These are phyloP conservation scores for Psylliodes chrysocephalus DNA, from an alignment of 2,888 invertebrate species.

Conservation along the genomic window DNA sequence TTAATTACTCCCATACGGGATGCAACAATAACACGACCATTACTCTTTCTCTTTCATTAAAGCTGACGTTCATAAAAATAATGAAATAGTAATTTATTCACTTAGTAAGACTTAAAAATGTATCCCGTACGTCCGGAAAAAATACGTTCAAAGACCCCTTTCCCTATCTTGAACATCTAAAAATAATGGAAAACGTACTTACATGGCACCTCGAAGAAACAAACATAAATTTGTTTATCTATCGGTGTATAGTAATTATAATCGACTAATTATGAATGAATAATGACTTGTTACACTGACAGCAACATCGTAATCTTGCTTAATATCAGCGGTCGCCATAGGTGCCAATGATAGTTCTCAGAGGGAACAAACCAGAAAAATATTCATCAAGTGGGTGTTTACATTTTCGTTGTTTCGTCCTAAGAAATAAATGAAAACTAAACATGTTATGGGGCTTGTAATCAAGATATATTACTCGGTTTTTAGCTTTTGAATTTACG, in stretches of 20 bases:
- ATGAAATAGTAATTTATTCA: slow-evolving; percentile 42
- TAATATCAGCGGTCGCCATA: slow-evolving; percentile 39
- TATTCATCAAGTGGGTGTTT: slow-evolving; percentile 36
- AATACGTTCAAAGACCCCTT: slow-evolving; percentile 1
- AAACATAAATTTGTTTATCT: slow-evolving; percentile 40
- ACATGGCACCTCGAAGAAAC: slow-evolving; percentile 22
- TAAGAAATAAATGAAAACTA: slow-evolving; percentile 24
- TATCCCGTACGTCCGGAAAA: slow-evolving; percentile 25
- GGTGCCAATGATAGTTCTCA: slow-evolving; percentile 34
- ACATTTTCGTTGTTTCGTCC: slow-evolving; percentile 33
- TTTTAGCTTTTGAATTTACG: slow-evolving; percentile 1
- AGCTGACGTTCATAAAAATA: slow-evolving; percentile 41
- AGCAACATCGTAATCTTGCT: slow-evolving; percentile 46
- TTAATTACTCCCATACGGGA: slow-evolving; percentile 40
- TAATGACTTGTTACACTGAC: slow-evolving; percentile 48
- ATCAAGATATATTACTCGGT: slow-evolving; percentile 27
- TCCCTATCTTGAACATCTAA: slow-evolving; percentile 23
- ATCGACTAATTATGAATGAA: slow-evolving; percentile 49
- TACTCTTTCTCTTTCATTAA: slow-evolving; percentile 36
- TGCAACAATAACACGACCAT: slow-evolving; percentile 36
- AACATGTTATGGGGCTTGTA: slow-evolving; percentile 11
- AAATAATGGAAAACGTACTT: slow-evolving; percentile 12
- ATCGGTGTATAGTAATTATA: slow-evolving; percentile 43
- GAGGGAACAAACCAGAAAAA: slow-evolving; percentile 25
- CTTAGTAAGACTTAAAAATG: slow-evolving; percentile 33